phyloP scores from a whole-genome alignment of 2,888 invertebrate species.

The Tridacna gigas region DNA sequence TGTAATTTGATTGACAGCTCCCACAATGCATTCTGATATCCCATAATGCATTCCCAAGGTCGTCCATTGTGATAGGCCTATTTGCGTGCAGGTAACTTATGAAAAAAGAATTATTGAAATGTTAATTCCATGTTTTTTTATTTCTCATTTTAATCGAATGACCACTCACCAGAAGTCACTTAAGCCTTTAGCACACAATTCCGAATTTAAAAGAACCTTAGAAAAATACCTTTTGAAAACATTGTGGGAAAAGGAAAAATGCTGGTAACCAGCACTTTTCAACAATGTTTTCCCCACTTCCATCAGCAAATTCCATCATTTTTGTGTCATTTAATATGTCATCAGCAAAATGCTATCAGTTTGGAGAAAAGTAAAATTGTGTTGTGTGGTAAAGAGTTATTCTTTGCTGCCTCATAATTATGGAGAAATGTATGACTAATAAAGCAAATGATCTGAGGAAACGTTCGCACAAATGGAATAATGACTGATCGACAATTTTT shows the following conservation, averaged over 20 bases:
- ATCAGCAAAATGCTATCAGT: too few species aligned
- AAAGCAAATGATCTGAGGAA: too few species aligned
- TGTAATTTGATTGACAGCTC: conserved; percentile 28
- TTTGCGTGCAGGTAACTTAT: conserved; percentile 21
- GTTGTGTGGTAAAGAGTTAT: too few species aligned
- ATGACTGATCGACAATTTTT: too few species aligned
- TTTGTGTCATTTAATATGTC: too few species aligned
- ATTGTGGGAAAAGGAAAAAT: not conserved
- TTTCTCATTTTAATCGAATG: conserved; percentile 16
- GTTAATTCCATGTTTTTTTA: conserved; percentile 21
- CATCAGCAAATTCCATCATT: too few species aligned
- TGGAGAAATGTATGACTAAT: too few species aligned
- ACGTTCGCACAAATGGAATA: too few species aligned
- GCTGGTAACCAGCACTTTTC: too few species aligned
- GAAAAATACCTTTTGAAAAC: not conserved
- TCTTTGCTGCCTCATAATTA: too few species aligned
- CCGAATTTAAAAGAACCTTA: not conserved
- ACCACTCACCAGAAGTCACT: conserved; percentile 12
- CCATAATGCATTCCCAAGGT: conserved; percentile 22
- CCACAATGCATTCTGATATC: conserved; percentile 27
- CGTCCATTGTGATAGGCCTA: not conserved
- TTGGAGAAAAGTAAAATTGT: too few species aligned
- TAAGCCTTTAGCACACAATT: conserved; percentile 4
- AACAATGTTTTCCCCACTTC: too few species aligned
- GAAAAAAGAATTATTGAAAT: conserved; percentile 26